Conservation (phyloP, 2,797 vertebrate genomes). For the Arremon brunneinucha region DNA sequence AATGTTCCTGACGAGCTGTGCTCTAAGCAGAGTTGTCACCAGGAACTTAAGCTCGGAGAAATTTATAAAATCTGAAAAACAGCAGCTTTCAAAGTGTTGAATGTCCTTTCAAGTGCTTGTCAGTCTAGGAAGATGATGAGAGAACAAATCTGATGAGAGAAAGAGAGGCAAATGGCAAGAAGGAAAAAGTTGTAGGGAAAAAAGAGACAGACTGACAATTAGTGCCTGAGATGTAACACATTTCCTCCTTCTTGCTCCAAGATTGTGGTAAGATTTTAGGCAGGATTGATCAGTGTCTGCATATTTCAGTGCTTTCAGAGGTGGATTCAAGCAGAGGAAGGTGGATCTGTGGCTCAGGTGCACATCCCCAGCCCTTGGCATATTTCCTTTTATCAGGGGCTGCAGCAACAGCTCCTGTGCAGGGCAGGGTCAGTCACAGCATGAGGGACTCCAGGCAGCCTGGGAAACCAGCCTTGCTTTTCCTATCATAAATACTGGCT, state of each 20-base stretch:
- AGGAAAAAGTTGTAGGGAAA: not conserved
- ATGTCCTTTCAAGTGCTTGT: not conserved
- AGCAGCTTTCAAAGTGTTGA: constrained; percentile 25
- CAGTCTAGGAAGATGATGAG: not conserved
- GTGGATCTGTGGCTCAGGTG: not conserved
- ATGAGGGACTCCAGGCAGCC: not conserved
- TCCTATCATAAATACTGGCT: not conserved
- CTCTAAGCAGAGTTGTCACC: constrained; percentile 33
- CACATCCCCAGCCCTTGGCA: accelerated
- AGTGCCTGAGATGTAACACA: not conserved
- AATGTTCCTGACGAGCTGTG: not conserved
- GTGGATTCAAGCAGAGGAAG: not conserved
- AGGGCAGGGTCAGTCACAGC: accelerated
- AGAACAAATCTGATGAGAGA: not conserved
- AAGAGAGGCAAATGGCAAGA: not conserved
- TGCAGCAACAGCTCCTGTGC: not conserved
- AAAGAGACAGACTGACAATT: not conserved
- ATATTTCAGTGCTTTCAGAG: not conserved
- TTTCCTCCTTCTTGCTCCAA: not conserved
- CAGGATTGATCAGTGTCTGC: not conserved
- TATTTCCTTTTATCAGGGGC: accelerated
- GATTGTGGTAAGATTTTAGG: accelerated
- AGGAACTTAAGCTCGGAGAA: constrained; percentile 5
- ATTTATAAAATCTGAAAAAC: constrained; percentile 43
- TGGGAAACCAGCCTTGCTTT: not conserved